phyloP scores from a whole-genome alignment of 2,113 vertebrate genomes.

The Todiramphus chloris region DNA sequence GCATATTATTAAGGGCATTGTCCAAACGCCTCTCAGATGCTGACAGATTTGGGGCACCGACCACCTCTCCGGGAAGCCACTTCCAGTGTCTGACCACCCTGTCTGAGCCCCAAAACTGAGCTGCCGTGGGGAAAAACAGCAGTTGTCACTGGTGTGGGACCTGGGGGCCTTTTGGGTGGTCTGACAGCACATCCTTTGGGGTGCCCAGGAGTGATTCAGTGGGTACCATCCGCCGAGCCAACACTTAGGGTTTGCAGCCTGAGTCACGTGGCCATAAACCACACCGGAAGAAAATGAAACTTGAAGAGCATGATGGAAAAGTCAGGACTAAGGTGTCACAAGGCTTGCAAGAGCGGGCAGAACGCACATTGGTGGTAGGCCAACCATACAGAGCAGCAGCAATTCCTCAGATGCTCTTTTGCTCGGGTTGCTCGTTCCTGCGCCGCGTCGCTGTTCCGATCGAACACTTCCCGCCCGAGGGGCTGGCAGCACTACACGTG shows the following conservation, averaged over 20 bases:
- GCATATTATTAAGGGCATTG: neutral
- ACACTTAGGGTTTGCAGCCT: neutral
- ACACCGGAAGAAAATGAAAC: neutral
- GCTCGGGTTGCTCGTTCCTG: neutral
- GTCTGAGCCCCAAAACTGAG: neutral
- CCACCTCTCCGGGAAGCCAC: neutral
- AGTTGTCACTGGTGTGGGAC: accelerated
- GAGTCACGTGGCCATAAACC: neutral
- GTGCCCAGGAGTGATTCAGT: neutral
- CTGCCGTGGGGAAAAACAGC: neutral
- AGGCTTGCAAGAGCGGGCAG: neutral
- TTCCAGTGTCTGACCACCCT: neutral
- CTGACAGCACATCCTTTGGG: too few species aligned
- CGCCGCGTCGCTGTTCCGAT: neutral
- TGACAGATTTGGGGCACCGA: neutral
- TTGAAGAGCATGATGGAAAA: neutral
- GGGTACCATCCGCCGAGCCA: accelerated
- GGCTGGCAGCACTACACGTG: neutral
- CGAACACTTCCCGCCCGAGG: neutral
- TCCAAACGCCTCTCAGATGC: neutral
- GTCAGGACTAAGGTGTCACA: neutral
- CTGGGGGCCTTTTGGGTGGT: neutral
- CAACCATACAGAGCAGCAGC: neutral
- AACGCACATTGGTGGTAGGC: neutral
- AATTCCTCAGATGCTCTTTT: neutral